Evolutionary conservation across 2,888 invertebrate species (phyloP).

Genomic region (Omphaloscelis lunosa): DNA sequence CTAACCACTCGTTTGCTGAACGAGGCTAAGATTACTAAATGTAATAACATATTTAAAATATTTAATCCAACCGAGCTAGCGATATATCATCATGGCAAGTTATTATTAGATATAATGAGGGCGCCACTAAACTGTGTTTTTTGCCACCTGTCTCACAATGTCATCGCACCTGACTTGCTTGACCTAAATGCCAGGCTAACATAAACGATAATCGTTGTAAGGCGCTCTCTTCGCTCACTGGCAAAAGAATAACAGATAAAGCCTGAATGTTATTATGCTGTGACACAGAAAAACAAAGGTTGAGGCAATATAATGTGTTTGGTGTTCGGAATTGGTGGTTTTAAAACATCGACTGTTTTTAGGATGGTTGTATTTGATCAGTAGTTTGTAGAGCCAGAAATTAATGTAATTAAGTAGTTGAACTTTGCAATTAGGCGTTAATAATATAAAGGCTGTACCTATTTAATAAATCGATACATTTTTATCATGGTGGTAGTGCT

Average conservation of each 20-base stretch:
- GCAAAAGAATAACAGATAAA: constrained; percentile 40
- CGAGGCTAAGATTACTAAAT: constrained; percentile 6
- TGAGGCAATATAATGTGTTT: not conserved
- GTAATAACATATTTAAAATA: constrained; percentile 3
- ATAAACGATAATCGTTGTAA: constrained; percentile 56
- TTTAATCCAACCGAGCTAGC: constrained; percentile 19
- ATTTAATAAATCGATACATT: not conserved
- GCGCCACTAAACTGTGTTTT: constrained; percentile 67
- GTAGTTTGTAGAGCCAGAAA: not conserved
- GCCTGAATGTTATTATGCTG: constrained; percentile 25
- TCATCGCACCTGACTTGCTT: constrained; percentile 70
- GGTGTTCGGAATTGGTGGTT: not conserved
- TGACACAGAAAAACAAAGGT: constrained; percentile 31
- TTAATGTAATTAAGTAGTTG: not conserved
- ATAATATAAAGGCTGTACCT: not conserved
- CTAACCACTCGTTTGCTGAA: constrained; percentile 3
- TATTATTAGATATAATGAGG: constrained; percentile 57
- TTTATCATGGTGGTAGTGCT: not conserved
- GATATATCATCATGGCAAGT: constrained; percentile 41
- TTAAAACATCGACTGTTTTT: constrained; percentile 7
- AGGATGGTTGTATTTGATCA: not conserved
- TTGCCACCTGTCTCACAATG: constrained; percentile 76
- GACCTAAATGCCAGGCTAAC: constrained; percentile 77
- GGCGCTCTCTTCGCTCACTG: constrained; percentile 39
- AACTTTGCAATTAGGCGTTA: not conserved